These are phyloP conservation scores for Sardina pilchardus DNA, from an alignment of 2,113 vertebrate genomes.

Conservation along the genomic window DNA sequence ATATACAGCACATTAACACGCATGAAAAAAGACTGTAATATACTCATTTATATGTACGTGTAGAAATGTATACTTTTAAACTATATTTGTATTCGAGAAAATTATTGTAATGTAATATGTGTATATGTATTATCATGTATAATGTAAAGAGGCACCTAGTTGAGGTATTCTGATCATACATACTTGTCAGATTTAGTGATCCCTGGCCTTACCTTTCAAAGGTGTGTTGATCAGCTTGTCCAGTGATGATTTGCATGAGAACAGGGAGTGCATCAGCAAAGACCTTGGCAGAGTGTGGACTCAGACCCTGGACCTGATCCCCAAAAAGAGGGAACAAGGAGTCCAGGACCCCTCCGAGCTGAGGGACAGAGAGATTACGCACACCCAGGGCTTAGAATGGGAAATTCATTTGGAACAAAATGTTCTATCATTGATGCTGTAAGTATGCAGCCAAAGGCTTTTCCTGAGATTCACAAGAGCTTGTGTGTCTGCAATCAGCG, in stretches of 20 bases:
- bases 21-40: too few relatives aligned
- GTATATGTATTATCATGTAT: not conserved
- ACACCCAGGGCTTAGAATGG: not conserved
- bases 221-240: slow-evolving; percentile 52
- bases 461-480: too few relatives aligned
- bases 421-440: too few relatives aligned
- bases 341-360: slow-evolving; percentile 54
- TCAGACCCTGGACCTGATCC: slow-evolving; percentile 21
- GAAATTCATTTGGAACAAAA: too few relatives aligned
- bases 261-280: slow-evolving; percentile 48
- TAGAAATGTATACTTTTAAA: too few relatives aligned
- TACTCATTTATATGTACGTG: too few relatives aligned
- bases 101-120: not conserved
- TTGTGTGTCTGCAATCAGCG: too few relatives aligned
- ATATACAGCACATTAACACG: not conserved
- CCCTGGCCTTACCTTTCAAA: slow-evolving; percentile 62
- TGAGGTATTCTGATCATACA: too few relatives aligned
- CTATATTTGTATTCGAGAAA: too few relatives aligned
- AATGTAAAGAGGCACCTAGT: not conserved
- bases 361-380: not conserved
- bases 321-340: slow-evolving; percentile 45
- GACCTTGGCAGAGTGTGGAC: slow-evolving; percentile 28
- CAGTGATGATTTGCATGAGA: slow-evolving; percentile 61
- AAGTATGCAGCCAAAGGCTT: too few relatives aligned
- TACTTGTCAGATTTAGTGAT: not conserved